Percentiles rank a stretch among this genome's conserved stretches.
Conservation (phyloP, 2,888 invertebrate genomes). For the Strigamia maritima region DNA sequence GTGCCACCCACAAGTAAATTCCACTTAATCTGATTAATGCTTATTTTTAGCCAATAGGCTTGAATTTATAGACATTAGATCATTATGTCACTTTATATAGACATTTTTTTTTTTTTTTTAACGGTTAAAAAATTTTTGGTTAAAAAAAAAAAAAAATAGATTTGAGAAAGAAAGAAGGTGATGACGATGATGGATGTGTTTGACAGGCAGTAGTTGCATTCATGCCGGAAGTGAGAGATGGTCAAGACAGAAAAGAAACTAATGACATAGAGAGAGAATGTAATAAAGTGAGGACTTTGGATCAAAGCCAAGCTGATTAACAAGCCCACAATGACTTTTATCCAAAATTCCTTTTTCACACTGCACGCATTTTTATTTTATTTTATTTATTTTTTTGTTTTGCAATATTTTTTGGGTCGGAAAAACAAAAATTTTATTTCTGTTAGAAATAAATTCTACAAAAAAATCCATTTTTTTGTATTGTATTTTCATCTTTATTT, state of each 20-base stretch:
- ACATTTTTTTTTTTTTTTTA: not conserved
- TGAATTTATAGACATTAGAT: not conserved
- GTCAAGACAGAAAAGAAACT: slow-evolving; percentile 28
- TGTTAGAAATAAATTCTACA: not conserved
- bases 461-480: not conserved
- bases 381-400: not conserved
- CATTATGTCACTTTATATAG: not conserved
- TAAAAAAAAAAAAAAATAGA: too few species aligned
- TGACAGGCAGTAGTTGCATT: slow-evolving; percentile 22
- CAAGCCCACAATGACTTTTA: slow-evolving; percentile 6
- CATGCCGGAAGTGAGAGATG: slow-evolving; percentile 20
- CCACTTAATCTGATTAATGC: slow-evolving; percentile 20
- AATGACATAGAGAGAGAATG: slow-evolving; percentile 17
- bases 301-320: slow-evolving; percentile 2
- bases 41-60: slow-evolving; percentile 30
- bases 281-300: slow-evolving; percentile 31
- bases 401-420: not conserved
- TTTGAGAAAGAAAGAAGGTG: not conserved
- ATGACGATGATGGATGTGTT: not conserved
- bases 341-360: not conserved
- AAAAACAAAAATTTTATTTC: not conserved
- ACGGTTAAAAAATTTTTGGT: not conserved
- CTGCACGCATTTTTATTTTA: not conserved
- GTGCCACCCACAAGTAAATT: slow-evolving; percentile 24
- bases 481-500: not conserved